Percentiles rank a stretch among this genome's conserved stretches.
Conservation (phyloP, 1,140 invertebrate genomes). For the Dreissena rostriformis region DNA sequence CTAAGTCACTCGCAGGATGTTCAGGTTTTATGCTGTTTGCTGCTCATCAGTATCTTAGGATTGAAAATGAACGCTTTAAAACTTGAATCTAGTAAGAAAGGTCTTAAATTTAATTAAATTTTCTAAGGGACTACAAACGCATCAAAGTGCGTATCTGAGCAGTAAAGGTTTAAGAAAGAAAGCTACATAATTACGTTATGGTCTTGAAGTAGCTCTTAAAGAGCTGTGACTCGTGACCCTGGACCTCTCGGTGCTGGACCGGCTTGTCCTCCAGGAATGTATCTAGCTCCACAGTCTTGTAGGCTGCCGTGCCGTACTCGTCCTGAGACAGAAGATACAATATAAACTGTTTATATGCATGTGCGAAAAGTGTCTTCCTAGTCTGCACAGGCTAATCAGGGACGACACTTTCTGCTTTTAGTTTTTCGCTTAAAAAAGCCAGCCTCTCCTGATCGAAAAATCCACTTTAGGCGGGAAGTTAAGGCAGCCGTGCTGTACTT, state of each 20-base stretch:
- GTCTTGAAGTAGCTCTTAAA: conserved; percentile 93
- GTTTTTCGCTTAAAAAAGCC: not conserved
- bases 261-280: conserved; percentile 88
- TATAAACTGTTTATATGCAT: not conserved
- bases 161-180: not conserved
- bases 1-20: too few species aligned
- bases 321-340: conserved; percentile 79
- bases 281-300: conserved; percentile 93
- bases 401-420: not conserved
- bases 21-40: too few species aligned
- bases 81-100: not conserved
- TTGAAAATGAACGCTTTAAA: not conserved
- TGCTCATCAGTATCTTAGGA: not conserved
- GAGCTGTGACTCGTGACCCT: conserved; percentile 90
- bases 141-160: not conserved
- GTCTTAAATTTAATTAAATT: not conserved
- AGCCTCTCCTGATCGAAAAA: not conserved
- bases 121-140: not conserved
- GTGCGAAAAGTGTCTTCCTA: not conserved
- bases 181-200: conserved; percentile 81
- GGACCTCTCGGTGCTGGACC: conserved; percentile 91
- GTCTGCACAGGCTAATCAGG: not conserved
- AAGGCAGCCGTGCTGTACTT: too few species aligned
- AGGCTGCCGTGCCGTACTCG: conserved; percentile 90
- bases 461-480: not conserved